These are phyloP conservation scores for Zaprionus kolodkinae DNA, from an alignment of 1,140 invertebrate species.

Conservation along the genomic window DNA sequence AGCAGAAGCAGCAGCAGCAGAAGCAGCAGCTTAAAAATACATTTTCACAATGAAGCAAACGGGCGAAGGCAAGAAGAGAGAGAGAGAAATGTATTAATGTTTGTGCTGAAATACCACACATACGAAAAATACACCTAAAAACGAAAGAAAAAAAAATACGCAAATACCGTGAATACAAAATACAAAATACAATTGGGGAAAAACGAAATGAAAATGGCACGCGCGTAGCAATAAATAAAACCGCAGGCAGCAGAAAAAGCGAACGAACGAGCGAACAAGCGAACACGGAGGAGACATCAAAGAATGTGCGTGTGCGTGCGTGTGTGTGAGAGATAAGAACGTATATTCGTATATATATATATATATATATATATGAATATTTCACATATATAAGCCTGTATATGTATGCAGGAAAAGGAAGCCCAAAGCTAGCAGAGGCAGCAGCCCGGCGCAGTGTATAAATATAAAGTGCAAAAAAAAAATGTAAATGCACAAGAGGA, in stretches of 20 bases:
- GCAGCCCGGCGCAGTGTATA: conserved; percentile 45
- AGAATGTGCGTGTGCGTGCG: conserved; percentile 25
- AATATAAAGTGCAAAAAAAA: conserved; percentile 53
- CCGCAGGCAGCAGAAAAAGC: conserved; percentile 30
- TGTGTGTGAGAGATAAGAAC: conserved; percentile 41
- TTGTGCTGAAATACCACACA: conserved; percentile 35
- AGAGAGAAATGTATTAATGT: conserved; percentile 38
- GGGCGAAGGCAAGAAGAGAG: conserved; percentile 70
- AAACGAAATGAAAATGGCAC: conserved; percentile 65
- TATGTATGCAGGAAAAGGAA: conserved; percentile 50
- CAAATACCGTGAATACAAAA: conserved; percentile 65
- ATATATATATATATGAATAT: conserved; percentile 1
- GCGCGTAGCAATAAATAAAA: conserved; percentile 71
- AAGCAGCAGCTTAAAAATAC: conserved; percentile 78
- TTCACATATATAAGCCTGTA: conserved; percentile 22
- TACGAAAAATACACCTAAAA: conserved; percentile 41
- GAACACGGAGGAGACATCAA: conserved; percentile 31
- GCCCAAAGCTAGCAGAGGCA: conserved; percentile 9
- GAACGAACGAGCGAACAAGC: conserved; percentile 6
- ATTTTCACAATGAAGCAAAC: conserved; percentile 81
- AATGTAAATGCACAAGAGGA: conserved; percentile 40
- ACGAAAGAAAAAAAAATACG: conserved; percentile 40
- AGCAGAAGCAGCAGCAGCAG: conserved; percentile 50
- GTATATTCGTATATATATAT: conserved; percentile 16
- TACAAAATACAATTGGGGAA: conserved; percentile 19